phyloP scores from a whole-genome alignment of 2,888 invertebrate genomes.

The Hemistola chrysoprasaria region DNA sequence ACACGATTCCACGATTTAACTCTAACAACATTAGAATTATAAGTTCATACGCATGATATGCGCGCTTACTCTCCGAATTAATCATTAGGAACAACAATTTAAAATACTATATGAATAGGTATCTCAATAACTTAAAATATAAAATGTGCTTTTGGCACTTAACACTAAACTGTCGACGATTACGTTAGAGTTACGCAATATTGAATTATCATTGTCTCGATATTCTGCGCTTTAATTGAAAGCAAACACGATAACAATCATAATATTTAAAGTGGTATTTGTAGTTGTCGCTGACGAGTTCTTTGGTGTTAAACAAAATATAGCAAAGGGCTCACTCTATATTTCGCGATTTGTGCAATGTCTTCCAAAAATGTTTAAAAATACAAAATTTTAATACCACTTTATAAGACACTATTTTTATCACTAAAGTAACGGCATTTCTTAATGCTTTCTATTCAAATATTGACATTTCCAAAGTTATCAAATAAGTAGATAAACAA shows the following conservation, averaged over 20 bases:
- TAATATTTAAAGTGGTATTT: slow-evolving; percentile 18
- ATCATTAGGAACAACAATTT: slow-evolving; percentile 79
- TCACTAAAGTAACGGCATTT: slow-evolving; percentile 10
- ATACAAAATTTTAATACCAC: slow-evolving; percentile 10
- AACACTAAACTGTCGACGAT: slow-evolving; percentile 54
- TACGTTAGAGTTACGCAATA: slow-evolving; percentile 24
- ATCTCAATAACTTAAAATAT: slow-evolving; percentile 69
- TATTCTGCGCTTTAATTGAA: slow-evolving; percentile 18
- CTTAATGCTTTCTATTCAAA: slow-evolving; percentile 13
- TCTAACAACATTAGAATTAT: slow-evolving; percentile 68
- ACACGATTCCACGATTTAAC: slow-evolving; percentile 74
- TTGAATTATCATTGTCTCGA: slow-evolving; percentile 18
- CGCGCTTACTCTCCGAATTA: slow-evolving; percentile 65
- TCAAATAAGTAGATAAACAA: slow-evolving; percentile 33
- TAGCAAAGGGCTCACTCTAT: slow-evolving; percentile 13
- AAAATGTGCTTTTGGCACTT: slow-evolving; percentile 75
- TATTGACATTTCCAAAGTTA: slow-evolving; percentile 16
- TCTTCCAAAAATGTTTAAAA: slow-evolving; percentile 22
- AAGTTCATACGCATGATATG: slow-evolving; percentile 61
- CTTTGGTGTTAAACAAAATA: slow-evolving; percentile 57
- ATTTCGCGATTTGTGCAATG: slow-evolving; percentile 26
- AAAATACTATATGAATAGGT: slow-evolving; percentile 69
- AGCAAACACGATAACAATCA: slow-evolving; percentile 17
- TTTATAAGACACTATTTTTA: slow-evolving; percentile 12
- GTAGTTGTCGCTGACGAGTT: slow-evolving; percentile 46